Evolutionary conservation across 2,888 invertebrate genomes (phyloP).

Genomic region (Himalopsyche anomala): DNA sequence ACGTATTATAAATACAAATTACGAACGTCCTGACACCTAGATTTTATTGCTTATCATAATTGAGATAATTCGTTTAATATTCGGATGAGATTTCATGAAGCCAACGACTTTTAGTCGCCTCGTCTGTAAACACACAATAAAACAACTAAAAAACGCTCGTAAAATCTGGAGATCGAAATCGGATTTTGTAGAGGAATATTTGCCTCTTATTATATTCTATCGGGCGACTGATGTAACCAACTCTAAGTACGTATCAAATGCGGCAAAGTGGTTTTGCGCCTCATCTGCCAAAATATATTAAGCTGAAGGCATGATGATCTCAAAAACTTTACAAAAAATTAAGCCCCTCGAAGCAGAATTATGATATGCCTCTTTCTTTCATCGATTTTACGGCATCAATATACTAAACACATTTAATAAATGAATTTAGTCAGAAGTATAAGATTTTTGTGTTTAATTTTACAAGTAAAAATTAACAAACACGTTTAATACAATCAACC

Average conservation of each 20-base stretch:
- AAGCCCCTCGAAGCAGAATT: no score
- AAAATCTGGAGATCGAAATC: slow-evolving; percentile 15
- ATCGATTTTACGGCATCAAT: no score
- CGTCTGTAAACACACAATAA: slow-evolving; percentile 42
- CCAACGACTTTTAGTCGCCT: background rate
- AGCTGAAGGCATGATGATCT: background rate
- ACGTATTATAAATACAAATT: slow-evolving; percentile 21
- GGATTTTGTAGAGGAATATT: slow-evolving; percentile 20
- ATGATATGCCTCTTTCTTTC: no score
- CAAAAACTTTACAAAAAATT: background rate
- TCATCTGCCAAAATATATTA: slow-evolving; percentile 13
- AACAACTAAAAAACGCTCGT: slow-evolving; percentile 18
- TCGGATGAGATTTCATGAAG: background rate
- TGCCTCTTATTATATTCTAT: background rate
- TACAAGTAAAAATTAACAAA: no score
- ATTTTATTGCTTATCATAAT: slow-evolving; percentile 28
- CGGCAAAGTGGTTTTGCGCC: slow-evolving; percentile 14
- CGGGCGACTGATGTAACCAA: background rate
- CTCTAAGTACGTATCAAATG: slow-evolving; percentile 24
- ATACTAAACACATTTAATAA: no score
- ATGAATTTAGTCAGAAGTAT: no score
- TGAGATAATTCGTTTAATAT: slow-evolving; percentile 23
- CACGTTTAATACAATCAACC: no score
- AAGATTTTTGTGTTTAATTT: no score
- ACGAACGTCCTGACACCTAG: slow-evolving; percentile 38